phyloP scores from a whole-genome alignment of 2,113 vertebrate genomes.

The Syngnathus scovelli region DNA sequence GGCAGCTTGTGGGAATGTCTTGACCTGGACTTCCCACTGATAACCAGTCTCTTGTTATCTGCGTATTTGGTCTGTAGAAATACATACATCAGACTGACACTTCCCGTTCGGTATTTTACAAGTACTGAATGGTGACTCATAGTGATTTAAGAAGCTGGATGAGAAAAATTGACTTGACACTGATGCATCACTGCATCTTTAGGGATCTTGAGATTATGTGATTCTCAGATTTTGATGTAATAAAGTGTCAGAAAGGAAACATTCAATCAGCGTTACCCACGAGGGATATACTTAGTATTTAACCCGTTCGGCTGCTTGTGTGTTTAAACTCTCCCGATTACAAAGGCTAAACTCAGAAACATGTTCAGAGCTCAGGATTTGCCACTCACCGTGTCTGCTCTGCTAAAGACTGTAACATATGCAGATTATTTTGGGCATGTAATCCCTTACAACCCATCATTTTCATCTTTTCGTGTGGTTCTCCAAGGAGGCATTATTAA shows the following conservation, averaged over 20 bases:
- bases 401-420: slow-evolving; percentile 15
- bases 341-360: slow-evolving; percentile 18
- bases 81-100: slow-evolving; percentile 13
- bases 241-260: background rate
- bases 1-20: slow-evolving; percentile 46
- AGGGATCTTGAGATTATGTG: background rate
- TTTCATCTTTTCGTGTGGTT: background rate
- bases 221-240: background rate
- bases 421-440: slow-evolving; percentile 17
- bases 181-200: background rate
- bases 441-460: background rate
- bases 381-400: background rate
- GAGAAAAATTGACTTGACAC: background rate
- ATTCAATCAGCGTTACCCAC: background rate
- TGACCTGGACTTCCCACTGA: slow-evolving; percentile 46
- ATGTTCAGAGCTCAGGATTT: slow-evolving; percentile 4
- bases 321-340: slow-evolving; percentile 25
- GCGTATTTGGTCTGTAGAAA: slow-evolving; percentile 25
- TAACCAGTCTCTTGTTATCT: slow-evolving; percentile 39
- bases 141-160: background rate
- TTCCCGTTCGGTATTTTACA: slow-evolving; percentile 19
- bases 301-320: slow-evolving; percentile 1
- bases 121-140: background rate
- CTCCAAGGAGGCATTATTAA: background rate
- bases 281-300: slow-evolving; percentile 9